phyloP scores from a whole-genome alignment of 1,140 invertebrate species.

The Bombus turneri region DNA sequence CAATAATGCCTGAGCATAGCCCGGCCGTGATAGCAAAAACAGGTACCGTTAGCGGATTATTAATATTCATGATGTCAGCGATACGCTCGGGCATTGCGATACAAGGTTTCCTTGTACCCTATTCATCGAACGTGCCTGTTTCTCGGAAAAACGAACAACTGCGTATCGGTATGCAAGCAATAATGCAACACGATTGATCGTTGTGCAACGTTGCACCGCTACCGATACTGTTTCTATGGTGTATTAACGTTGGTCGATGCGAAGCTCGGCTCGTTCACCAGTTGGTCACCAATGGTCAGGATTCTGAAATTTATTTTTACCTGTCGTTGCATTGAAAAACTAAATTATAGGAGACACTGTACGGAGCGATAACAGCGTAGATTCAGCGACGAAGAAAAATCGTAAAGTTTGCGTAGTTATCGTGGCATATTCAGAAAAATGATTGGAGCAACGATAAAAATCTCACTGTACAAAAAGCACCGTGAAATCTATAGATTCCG shows the following conservation, averaged over 20 bases:
- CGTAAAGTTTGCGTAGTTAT: no score
- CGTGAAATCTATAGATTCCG: no score
- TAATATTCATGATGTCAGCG: conserved; percentile 53
- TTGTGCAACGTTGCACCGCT: conserved; percentile 33
- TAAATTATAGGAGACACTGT: no score
- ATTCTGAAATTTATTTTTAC: no score
- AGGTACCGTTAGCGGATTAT: conserved; percentile 46
- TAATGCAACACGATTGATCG: conserved; percentile 45
- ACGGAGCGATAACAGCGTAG: no score
- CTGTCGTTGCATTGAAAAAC: no score
- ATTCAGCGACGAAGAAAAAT: no score
- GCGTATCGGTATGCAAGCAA: conserved; percentile 37
- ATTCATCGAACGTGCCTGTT: conserved; percentile 40
- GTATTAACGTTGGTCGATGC: conserved; percentile 12
- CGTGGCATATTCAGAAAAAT: no score
- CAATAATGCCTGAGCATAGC: background rate
- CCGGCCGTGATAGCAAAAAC: background rate
- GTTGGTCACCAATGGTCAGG: background rate
- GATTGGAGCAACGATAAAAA: no score
- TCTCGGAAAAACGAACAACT: conserved; percentile 42
- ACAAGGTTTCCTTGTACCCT: conserved; percentile 40
- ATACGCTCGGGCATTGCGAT: conserved; percentile 33
- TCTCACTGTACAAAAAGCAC: no score
- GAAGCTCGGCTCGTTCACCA: background rate
- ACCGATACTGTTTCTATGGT: conserved; percentile 28